Conservation (phyloP, 2,113 vertebrate species). For the Garra rufa region DNA sequence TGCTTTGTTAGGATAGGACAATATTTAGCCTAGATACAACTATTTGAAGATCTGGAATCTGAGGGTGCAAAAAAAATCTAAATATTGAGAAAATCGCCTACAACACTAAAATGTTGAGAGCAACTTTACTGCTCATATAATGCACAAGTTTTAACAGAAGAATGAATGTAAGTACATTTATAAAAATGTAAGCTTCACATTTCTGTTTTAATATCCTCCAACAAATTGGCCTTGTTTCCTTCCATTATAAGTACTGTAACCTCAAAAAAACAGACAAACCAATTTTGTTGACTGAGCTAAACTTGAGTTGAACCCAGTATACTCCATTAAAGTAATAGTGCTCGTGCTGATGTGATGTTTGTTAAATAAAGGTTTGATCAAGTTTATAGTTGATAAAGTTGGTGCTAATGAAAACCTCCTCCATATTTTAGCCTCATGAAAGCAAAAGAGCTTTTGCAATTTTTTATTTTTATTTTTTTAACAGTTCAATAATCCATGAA, state of each 20-base stretch:
- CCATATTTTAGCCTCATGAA: slow-evolving; percentile 1
- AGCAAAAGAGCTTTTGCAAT: not conserved
- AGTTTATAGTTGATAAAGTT: not conserved
- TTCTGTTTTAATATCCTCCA: not conserved
- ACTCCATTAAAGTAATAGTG: not conserved
- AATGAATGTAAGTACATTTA: not conserved
- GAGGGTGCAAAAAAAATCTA: too few relatives aligned
- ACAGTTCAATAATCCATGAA: not conserved
- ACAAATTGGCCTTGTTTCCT: not conserved
- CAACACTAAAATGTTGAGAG: too few relatives aligned
- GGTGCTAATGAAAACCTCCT: slow-evolving; percentile 23
- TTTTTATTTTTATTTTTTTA: not conserved
- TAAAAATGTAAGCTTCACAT: not conserved
- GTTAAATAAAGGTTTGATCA: not conserved
- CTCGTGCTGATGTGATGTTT: not conserved
- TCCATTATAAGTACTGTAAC: not conserved
- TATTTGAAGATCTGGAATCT: too few relatives aligned
- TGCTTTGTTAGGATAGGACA: too few relatives aligned
- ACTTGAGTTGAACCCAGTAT: not conserved
- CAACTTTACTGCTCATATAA: not conserved
- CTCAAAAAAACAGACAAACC: not conserved
- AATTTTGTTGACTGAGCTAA: not conserved
- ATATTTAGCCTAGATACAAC: too few relatives aligned
- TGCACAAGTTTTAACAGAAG: too few relatives aligned
- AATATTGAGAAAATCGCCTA: too few relatives aligned